phyloP scores from a whole-genome alignment of 2,888 invertebrate genomes.

The Dysmachus trigonus region DNA sequence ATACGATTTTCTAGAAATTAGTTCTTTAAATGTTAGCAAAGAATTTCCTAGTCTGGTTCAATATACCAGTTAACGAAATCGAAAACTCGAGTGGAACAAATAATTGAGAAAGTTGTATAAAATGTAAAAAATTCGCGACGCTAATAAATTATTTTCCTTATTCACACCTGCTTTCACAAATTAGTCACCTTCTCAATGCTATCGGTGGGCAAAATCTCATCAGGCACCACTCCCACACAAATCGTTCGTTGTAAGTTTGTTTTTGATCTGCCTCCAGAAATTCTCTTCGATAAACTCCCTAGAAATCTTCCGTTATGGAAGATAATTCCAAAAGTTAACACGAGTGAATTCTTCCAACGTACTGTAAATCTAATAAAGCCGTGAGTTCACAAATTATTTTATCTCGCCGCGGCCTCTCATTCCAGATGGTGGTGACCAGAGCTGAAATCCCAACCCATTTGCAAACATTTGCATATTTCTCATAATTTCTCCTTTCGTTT shows the following conservation, averaged over 20 bases:
- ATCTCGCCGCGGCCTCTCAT: not conserved
- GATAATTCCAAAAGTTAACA: not conserved
- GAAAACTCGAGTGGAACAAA: not conserved
- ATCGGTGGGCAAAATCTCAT: not conserved
- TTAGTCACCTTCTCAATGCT: not conserved
- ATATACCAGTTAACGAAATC: too few relatives aligned
- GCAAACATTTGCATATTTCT: constrained; percentile 31
- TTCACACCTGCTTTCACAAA: not conserved
- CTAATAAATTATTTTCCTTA: not conserved
- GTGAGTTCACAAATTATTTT: not conserved
- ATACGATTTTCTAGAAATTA: too few relatives aligned
- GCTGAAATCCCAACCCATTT: not conserved
- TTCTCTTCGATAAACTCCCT: not conserved
- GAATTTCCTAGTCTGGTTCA: too few relatives aligned
- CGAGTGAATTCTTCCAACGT: not conserved
- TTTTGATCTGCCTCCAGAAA: not conserved
- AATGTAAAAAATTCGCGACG: not conserved
- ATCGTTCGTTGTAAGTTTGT: not conserved
- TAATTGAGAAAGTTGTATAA: not conserved
- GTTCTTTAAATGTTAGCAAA: too few relatives aligned
- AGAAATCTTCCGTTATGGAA: not conserved
- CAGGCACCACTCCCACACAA: not conserved
- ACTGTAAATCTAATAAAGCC: not conserved
- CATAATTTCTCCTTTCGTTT: constrained; percentile 11
- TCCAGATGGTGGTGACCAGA: not conserved